Evolutionary conservation across 2,113 vertebrate genomes (phyloP).

Genomic region (Nansenia antarctica): DNA sequence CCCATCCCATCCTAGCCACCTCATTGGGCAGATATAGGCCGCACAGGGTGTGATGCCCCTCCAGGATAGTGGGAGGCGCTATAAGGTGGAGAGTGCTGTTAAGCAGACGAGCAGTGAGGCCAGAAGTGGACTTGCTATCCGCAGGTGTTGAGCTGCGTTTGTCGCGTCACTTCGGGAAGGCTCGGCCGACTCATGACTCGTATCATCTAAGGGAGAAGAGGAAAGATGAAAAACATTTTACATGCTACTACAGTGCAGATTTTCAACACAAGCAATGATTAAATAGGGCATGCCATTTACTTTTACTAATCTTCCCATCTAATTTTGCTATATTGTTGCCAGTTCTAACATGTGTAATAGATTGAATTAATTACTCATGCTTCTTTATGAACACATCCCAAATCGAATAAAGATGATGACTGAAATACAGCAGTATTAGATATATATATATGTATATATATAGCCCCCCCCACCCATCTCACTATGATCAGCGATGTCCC

Average conservation of each 20-base stretch:
- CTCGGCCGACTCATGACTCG: conserved; percentile 94
- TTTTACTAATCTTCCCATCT: no score
- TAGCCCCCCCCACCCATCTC: no score
- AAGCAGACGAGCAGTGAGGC: conserved; percentile 85
- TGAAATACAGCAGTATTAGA: not conserved
- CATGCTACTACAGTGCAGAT: not conserved
- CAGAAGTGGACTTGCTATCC: conserved; percentile 84
- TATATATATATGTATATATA: no score
- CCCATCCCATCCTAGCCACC: conserved; percentile 70
- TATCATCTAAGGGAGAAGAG: conserved; percentile 82
- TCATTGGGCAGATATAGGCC: conserved; percentile 70
- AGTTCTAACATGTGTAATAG: not conserved
- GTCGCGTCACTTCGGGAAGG: conserved; percentile 90
- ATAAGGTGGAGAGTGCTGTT: conserved; percentile 91
- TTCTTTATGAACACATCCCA: not conserved
- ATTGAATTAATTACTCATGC: not conserved
- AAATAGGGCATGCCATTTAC: no score
- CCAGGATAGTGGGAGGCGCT: conserved; percentile 87
- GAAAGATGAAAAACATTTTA: not conserved
- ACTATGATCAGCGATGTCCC: conserved; percentile 48
- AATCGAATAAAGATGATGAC: not conserved
- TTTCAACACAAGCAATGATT: not conserved
- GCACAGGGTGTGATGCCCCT: conserved; percentile 75
- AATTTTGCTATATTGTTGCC: not conserved
- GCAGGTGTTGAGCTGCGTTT: conserved; percentile 79